Base-by-base conservation (phyloP, 2,113 vertebrate species). In the Aldabrachelys gigantea region DNA sequence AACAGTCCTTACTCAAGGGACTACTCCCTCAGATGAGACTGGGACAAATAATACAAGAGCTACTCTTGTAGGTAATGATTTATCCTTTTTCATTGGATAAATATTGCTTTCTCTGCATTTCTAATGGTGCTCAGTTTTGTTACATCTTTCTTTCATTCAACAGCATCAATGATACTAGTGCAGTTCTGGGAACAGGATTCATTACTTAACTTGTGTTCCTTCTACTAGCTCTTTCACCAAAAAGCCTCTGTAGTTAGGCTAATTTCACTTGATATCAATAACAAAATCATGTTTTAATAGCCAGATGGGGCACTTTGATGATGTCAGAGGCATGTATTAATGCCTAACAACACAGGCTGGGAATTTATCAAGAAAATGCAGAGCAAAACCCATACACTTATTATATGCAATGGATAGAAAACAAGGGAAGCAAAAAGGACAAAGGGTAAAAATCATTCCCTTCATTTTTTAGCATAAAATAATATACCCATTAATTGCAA, bases 101-200 rank as follows among this genome's bases (percentile, higher is more conserved):
- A 91, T 80, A 62, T 82, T 87, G 87, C 80, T 87, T 90, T 93
- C 80, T 56, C 59, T 86, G 56, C 56, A 85, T 82, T 56, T 57
- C 44, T 82, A 91, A 82, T 79, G 59, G 47, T 84, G 69, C 27
- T 35, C 50, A 38, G 50, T 53, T 85, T 44, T 76, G 41, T 27
- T 41, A 25, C 38, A 41, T 76, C 19, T 38, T 38, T 38, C 16
- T 38, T 38, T 38, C 21, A 19, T 72, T 38, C 65, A 72, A 38
- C n/a, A 72, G 35, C 65, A 72, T 38, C 65, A 21, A 35, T 38
- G 19, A 72, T 19, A 38, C n/a, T 38, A 72, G 17, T 14, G 24
- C 75, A 76, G 12, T 24, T 24, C 75, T 76, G 75, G n/a, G 75
- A 76, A 76, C 38, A 72, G 8, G 31, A 17, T 72, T 38, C 65